Evolutionary conservation across 2,797 vertebrate genomes (phyloP).

Genomic region (Mycteria americana): DNA sequence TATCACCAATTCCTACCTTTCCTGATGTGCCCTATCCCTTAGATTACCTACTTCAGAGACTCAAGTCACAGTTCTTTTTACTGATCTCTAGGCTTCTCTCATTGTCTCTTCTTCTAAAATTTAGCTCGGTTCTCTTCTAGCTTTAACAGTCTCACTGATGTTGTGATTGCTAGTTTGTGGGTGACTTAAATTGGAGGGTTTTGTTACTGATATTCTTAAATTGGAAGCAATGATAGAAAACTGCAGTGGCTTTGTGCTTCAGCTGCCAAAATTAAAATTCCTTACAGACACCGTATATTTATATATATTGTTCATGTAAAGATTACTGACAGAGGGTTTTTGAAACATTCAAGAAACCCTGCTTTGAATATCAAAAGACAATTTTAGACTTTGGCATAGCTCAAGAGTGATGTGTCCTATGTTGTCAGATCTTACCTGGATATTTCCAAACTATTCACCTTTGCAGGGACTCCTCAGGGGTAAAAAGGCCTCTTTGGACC

Average conservation of each 20-base stretch:
- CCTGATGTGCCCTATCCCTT: not conserved
- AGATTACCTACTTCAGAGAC: not conserved
- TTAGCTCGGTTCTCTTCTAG: not conserved
- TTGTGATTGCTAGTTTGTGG: constrained; percentile 22
- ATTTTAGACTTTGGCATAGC: not conserved
- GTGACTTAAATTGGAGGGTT: constrained; percentile 41
- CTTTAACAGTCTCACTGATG: not conserved
- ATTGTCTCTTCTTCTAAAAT: not conserved
- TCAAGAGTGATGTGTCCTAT: not conserved
- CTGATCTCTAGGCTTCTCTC: not conserved
- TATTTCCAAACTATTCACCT: not conserved
- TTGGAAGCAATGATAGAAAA: constrained; percentile 45
- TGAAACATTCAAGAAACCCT: not conserved
- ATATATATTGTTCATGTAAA: constrained; percentile 10
- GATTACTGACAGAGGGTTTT: not conserved
- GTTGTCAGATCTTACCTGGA: not conserved
- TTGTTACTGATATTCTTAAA: constrained; percentile 43
- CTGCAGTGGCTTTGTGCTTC: not conserved
- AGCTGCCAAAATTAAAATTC: constrained; percentile 7
- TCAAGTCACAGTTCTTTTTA: not conserved
- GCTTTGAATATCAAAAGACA: not conserved
- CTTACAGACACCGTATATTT: constrained; percentile 21
- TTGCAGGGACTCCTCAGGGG: not conserved
- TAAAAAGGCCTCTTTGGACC: not conserved
- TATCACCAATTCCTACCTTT: not conserved